Base-by-base conservation (phyloP, 2,113 vertebrate species). In the Lophius piscatorius region DNA sequence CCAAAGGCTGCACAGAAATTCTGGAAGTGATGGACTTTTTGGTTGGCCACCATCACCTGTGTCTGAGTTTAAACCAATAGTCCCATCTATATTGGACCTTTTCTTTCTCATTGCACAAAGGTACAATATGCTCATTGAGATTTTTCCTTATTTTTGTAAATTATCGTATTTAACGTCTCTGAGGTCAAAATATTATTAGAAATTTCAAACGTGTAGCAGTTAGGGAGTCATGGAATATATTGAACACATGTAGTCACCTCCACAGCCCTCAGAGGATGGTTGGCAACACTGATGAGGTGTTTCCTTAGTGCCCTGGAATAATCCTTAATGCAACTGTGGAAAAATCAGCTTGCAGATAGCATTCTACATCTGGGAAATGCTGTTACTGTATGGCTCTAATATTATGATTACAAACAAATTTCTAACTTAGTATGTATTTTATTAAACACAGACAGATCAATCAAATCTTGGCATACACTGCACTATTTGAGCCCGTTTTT, bases 261-360 rank as follows among this genome's bases (percentile, higher is more conserved):
- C 49, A 56, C 36, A 55, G 36, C 9, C 41, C 41, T 61, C 84
- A 48, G 21, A 67, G 58, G 29, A 49, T 36, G 39, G 48, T 61
- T 74, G 52, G 74, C 63, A 70, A 72, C 17, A 38, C 81, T 70
- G 48, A 69, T 59, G 65, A 84, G 63, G 73, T 48, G 64, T 84
- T 62, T 82, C 68, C 82, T 71, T 75, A 64, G 63, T 70, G 74
- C 76, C 87, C 85, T 74, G 35, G 24, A 78, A 73, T 69, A 63
- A 50, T 42, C 18, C 34, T 42, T 6, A n/a, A 23, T 52, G 24
- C 28, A 40, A 21, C 28, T 46, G 23, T 18, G 46, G 54, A 16
- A 72, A 64, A 64, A 60, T 63, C 9, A 8, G 17, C 8, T 36
- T 42, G n/a, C 28, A 58, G 28, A 48, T 73, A 76, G 63, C 6